Evolutionary conservation across 2,797 vertebrate genomes (phyloP), one percentile per base, ranked within the genome.

Genomic region (Anas capensis): DNA sequence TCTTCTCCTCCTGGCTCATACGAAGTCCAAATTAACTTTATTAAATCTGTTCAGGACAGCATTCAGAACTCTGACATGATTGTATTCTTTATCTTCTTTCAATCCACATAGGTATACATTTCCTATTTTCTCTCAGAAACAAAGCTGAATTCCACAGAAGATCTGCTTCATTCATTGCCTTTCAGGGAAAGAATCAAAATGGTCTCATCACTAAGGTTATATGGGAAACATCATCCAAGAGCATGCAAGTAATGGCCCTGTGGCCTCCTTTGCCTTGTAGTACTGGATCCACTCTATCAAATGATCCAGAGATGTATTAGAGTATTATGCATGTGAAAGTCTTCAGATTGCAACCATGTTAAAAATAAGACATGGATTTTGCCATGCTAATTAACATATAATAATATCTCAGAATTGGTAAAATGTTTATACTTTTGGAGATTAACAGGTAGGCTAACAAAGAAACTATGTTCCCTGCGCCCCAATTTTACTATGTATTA

Each of bases 91-190:
- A 69, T 75, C 54, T 86, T 92, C 79, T 76, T 90, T 78, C 72
- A 91, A 56, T 78, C 18, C 83, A 44, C 44, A 78, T 2, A 56
- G 19, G 19, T 33, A 49, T 20, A 75, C 5, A 26, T 61, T 85
- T 94, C 72, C 69, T 92, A 33, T 77, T 90, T 92, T 83, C 48
- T 89, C 53, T 83, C 69, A 83, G 65, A 92, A 92, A 86, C 23
- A 90, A 93, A 91, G 82, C 20, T 76, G 85, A 75, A 31, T 40
- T 34, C 27, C 49, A n/a, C 36, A 38, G 49, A 54, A 83, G 69
- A 76, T 76, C 77, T 78, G 57, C 58, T 94, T 96, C 76, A 76
- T 62, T 88, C 1, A 0, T n/a, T 84, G 77, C 36, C 73, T 94
- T 94, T 86, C 82, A 79, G 62, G 77, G 14, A 81, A 84, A 92